Evolutionary conservation across 1,140 invertebrate species (phyloP).

Genomic region (Archivesica marissinica): DNA sequence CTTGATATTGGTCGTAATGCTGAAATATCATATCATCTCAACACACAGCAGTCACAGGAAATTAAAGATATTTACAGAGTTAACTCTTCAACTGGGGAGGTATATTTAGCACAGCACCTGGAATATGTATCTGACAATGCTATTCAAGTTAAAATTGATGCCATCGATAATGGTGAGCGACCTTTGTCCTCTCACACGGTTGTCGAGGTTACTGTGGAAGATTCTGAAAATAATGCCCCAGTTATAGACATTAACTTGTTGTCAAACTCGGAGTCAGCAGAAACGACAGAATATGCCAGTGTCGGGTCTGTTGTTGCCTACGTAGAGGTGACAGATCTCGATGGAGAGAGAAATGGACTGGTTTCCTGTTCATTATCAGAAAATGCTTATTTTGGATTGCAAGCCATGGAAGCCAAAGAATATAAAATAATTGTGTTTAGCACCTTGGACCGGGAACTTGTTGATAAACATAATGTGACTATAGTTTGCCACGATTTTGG

Average conservation of each 20-base stretch:
- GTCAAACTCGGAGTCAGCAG: constrained; percentile 59
- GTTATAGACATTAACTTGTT: constrained; percentile 72
- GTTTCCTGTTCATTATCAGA: constrained; percentile 70
- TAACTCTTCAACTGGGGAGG: constrained; percentile 84
- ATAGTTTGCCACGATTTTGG: constrained; percentile 72
- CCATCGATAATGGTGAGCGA: constrained; percentile 69
- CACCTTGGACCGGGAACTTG: constrained; percentile 60
- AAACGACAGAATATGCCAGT: constrained; percentile 69
- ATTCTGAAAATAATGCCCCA: constrained; percentile 70
- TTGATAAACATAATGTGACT: constrained; percentile 61
- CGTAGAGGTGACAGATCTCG: constrained; percentile 71
- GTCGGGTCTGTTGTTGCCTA: constrained; percentile 73
- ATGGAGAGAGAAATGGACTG: constrained; percentile 74
- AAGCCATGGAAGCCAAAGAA: constrained; percentile 65
- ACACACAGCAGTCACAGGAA: constrained; percentile 94
- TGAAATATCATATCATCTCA: constrained; percentile 87
- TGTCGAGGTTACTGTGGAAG: constrained; percentile 67
- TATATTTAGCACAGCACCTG: constrained; percentile 59
- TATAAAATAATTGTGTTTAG: constrained; percentile 68
- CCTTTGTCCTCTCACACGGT: constrained; percentile 60
- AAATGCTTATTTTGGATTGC: constrained; percentile 66
- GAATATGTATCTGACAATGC: constrained; percentile 60
- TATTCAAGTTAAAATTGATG: constrained; percentile 68
- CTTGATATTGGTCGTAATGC: constrained; percentile 76
- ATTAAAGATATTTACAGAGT: constrained; percentile 92